phyloP scores from a whole-genome alignment of 2,888 invertebrate genomes.

The Chrysolina americana region DNA sequence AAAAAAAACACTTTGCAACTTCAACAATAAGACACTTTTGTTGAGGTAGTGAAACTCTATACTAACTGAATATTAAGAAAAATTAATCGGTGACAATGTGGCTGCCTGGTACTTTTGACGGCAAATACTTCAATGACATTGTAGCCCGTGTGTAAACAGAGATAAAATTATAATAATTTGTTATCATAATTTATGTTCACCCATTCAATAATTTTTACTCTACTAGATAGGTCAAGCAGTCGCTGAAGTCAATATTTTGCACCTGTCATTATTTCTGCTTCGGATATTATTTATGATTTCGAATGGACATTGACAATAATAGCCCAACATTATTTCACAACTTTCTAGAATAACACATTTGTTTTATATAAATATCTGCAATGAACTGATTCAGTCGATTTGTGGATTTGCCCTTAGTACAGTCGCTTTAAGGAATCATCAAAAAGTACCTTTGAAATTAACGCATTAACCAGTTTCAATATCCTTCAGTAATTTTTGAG shows the following conservation, averaged over 20 bases:
- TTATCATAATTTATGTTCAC: background rate
- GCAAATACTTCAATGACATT: no score
- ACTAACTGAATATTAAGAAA: no score
- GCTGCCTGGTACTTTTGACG: no score
- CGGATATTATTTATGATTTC: slow-evolving; percentile 4
- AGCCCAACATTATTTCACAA: slow-evolving; percentile 18
- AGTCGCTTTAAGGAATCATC: background rate
- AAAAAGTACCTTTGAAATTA: background rate
- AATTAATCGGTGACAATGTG: no score
- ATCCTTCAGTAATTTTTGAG: no score
- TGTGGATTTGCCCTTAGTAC: slow-evolving; percentile 12
- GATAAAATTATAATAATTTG: background rate
- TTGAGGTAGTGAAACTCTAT: no score
- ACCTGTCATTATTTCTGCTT: background rate
- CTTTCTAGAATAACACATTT: slow-evolving; percentile 23
- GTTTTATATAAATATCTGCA: slow-evolving; percentile 22
- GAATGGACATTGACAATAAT: slow-evolving; percentile 24
- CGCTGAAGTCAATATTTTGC: background rate
- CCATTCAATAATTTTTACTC: background rate
- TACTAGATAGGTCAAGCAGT: background rate
- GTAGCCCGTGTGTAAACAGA: no score
- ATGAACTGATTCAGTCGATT: slow-evolving; percentile 1
- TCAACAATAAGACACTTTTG: no score
- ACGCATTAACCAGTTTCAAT: no score
- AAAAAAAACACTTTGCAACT: no score